A percentile compares a stretch with the other conserved stretches of the same genome.
Conservation (phyloP, 30 jellyfish, hydroid and myxozoan genomes). For the Pseudorhiza aurosa region DNA sequence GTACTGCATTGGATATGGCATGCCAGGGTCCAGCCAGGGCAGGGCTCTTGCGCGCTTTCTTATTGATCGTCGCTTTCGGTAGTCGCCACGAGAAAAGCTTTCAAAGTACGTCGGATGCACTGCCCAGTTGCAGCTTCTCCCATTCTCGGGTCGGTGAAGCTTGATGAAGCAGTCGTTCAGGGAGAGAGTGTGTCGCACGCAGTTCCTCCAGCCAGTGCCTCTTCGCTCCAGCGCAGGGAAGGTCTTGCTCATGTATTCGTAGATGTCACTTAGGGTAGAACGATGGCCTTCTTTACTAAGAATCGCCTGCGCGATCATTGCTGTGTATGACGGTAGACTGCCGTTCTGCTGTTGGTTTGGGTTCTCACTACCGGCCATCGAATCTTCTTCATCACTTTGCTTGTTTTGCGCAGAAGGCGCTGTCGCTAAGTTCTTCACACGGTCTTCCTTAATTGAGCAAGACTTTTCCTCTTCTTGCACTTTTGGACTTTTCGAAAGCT, state of each 20-base stretch:
- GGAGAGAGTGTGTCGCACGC: constrained; percentile 97
- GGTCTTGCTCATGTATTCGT: constrained; percentile 86
- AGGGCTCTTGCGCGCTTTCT: constrained; percentile 72
- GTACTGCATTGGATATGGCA: constrained; percentile 81
- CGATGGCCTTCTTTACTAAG: constrained; percentile 81
- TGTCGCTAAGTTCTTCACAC: constrained; percentile 15
- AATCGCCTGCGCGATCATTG: constrained; percentile 99
- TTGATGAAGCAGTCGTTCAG: constrained; percentile 94
- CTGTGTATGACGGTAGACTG: constrained; percentile 60
- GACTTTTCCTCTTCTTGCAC: constrained; percentile 35
- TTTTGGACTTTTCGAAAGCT: constrained; percentile 23
- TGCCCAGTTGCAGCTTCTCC: constrained; percentile 99
- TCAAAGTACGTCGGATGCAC: constrained; percentile 96
- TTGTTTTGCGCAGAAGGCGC: constrained; percentile 4
- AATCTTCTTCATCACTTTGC: constrained; percentile 15
- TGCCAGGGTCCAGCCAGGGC: constrained; percentile 81
- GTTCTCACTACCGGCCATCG: background rate
- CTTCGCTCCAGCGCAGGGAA: constrained; percentile 83
- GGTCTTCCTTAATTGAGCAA: constrained; percentile 28
- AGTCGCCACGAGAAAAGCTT: constrained; percentile 81
- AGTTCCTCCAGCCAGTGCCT: constrained; percentile 99
- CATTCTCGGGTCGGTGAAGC: constrained; percentile 96
- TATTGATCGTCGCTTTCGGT: constrained; percentile 75
- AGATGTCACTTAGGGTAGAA: constrained; percentile 85
- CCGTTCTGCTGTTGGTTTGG: constrained; percentile 61